phyloP scores from a whole-genome alignment of 92 coral and sea anemone species.

The Heteractis magnifica region DNA sequence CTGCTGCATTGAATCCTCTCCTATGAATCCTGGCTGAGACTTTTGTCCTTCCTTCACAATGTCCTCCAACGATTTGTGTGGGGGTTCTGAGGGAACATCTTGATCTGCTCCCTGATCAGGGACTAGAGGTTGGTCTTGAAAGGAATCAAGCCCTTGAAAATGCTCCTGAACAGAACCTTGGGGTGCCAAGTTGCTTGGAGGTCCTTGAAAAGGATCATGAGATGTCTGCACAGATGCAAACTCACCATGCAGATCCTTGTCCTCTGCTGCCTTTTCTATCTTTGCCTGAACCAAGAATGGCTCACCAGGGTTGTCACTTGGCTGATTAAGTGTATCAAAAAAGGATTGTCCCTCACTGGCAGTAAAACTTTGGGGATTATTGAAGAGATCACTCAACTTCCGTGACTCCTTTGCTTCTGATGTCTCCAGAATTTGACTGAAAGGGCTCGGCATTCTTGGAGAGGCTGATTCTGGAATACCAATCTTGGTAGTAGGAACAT shows the following conservation, averaged over 20 bases:
- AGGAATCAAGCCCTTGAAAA: slow-evolving; percentile 12
- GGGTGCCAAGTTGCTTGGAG: background rate
- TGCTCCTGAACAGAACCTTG: slow-evolving; percentile 3
- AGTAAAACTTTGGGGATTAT: slow-evolving; percentile 24
- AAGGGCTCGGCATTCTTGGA: slow-evolving; percentile 27
- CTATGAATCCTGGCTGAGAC: slow-evolving; percentile 17
- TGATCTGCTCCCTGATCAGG: slow-evolving; percentile 13
- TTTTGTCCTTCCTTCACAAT: slow-evolving; percentile 20
- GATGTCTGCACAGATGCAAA: background rate
- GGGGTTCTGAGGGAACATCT: slow-evolving; percentile 24
- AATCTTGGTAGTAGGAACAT: slow-evolving; percentile 34
- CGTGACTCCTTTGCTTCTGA: slow-evolving; percentile 47
- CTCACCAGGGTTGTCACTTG: slow-evolving; percentile 42
- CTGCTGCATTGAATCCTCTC: slow-evolving; percentile 29
- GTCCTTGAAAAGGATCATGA: slow-evolving; percentile 22
- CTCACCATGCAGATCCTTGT: background rate
- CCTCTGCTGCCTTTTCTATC: slow-evolving; percentile 3
- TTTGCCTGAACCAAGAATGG: background rate
- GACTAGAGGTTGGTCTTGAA: slow-evolving; percentile 16
- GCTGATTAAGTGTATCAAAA: slow-evolving; percentile 73
- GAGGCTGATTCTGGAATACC: slow-evolving; percentile 33
- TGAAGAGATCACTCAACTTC: slow-evolving; percentile 71
- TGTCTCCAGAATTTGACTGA: slow-evolving; percentile 18
- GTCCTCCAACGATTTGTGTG: slow-evolving; percentile 32
- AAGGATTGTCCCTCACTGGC: slow-evolving; percentile 73